Percentiles rank a stretch among this genome's conserved stretches.
These are phyloP conservation scores for Hippocampus mohnikei DNA, from an alignment of 2,113 vertebrate species.

Conservation along the genomic window DNA sequence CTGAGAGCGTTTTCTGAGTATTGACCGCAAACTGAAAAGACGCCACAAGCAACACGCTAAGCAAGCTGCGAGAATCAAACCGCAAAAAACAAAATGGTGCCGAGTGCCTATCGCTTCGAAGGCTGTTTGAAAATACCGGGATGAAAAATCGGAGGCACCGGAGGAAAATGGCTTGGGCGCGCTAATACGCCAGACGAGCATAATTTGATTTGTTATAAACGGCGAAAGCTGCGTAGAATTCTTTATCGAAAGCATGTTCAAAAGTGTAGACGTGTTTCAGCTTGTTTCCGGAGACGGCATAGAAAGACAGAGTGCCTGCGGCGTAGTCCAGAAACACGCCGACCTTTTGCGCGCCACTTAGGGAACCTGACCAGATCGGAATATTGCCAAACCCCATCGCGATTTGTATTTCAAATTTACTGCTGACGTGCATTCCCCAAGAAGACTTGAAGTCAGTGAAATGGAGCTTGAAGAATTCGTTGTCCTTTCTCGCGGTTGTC, in stretches of 20 bases:
- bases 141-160: no score
- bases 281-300: conserved; percentile 37
- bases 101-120: no score
- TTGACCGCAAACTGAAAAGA: no score
- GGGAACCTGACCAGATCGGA: rapidly evolving
- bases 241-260: conserved; percentile 2
- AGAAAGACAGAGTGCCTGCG: conserved; percentile 44
- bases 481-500: background rate
- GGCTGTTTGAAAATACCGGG: no score
- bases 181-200: background rate
- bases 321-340: conserved; percentile 44
- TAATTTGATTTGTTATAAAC: conserved; percentile 1
- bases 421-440: background rate
- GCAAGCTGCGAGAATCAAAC: no score
- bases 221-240: conserved; percentile 34
- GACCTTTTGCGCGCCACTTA: conserved; percentile 18
- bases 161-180: background rate
- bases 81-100: no score
- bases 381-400: rapidly evolving
- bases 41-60: no score
- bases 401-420: rapidly evolving
- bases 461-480: rapidly evolving
- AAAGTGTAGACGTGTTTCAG: conserved; percentile 27
- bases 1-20: no score
- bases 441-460: background rate